Conservation (phyloP, 2,113 vertebrate species). For the Nycticryphes semicollaris region DNA sequence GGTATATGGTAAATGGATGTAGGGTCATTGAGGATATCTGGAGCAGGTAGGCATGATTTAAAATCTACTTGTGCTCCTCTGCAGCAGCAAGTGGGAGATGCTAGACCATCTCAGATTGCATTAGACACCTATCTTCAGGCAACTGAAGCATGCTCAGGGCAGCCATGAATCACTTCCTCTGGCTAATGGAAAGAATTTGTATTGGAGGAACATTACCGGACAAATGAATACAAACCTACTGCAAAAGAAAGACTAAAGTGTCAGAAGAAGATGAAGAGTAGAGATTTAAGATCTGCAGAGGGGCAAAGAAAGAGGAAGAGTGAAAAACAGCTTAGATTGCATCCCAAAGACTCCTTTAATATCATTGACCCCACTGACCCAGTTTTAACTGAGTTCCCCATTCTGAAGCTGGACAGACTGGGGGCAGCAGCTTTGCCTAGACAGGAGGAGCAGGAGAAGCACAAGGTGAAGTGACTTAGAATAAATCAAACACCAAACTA, state of each 20-base stretch:
- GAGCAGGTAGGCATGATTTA: background rate
- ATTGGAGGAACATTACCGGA: background rate
- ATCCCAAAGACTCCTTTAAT: background rate
- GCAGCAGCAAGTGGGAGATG: background rate
- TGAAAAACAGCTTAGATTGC: background rate
- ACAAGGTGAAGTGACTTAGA: background rate
- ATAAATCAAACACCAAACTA: background rate
- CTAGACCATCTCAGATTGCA: background rate
- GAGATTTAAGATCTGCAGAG: background rate
- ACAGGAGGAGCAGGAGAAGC: background rate
- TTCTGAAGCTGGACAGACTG: background rate
- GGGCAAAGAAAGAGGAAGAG: background rate
- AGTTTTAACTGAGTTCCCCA: background rate
- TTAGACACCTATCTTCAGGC: background rate
- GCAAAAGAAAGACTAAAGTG: background rate
- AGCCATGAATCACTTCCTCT: background rate
- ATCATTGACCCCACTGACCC: background rate
- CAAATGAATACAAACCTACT: background rate
- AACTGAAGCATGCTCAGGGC: background rate
- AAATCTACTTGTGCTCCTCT: background rate
- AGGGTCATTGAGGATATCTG: background rate
- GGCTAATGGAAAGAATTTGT: background rate
- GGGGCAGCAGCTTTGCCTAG: background rate
- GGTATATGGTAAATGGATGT: background rate
- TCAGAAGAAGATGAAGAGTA: background rate